Conservation (phyloP, 1,140 invertebrate genomes). For the Drosophila sturtevanti region DNA sequence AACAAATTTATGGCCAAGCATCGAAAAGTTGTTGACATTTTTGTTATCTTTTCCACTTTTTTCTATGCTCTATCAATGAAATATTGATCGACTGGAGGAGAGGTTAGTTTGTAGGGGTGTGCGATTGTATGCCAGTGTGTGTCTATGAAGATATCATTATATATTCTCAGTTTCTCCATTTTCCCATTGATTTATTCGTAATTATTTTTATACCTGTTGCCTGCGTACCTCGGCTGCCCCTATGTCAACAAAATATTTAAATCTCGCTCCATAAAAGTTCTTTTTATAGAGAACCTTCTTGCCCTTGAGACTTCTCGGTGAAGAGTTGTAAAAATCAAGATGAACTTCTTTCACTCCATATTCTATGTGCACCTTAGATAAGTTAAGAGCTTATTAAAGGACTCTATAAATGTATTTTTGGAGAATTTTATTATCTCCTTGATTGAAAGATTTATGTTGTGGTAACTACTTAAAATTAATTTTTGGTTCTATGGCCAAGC, state of each 20-base stretch:
- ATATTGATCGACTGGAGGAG: constrained; percentile 59
- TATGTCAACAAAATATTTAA: constrained; percentile 53
- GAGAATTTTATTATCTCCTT: constrained; percentile 30
- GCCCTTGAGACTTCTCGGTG: constrained; percentile 6
- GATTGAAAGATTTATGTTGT: constrained; percentile 38
- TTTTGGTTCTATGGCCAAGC: background rate
- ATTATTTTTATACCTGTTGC: constrained; percentile 26
- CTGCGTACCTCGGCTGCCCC: constrained; percentile 17
- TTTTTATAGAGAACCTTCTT: constrained; percentile 39
- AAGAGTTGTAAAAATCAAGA: constrained; percentile 38
- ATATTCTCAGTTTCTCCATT: constrained; percentile 43
- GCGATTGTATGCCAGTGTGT: background rate
- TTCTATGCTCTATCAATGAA: constrained; percentile 68
- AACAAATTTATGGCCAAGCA: constrained; percentile 65
- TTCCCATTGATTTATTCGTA: constrained; percentile 66
- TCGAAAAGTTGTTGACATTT: constrained; percentile 70
- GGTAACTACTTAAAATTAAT: constrained; percentile 2
- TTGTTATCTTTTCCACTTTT: constrained; percentile 53
- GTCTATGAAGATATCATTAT: constrained; percentile 74
- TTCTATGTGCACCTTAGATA: background rate
- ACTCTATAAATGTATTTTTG: constrained; percentile 61
- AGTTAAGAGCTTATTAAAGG: constrained; percentile 66
- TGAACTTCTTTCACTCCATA: constrained; percentile 10
- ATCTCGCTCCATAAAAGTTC: constrained; percentile 62
- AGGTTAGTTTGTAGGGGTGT: constrained; percentile 5